Evolutionary conservation across 2,113 vertebrate species (phyloP).

Genomic region (Sisor rabdophorus): DNA sequence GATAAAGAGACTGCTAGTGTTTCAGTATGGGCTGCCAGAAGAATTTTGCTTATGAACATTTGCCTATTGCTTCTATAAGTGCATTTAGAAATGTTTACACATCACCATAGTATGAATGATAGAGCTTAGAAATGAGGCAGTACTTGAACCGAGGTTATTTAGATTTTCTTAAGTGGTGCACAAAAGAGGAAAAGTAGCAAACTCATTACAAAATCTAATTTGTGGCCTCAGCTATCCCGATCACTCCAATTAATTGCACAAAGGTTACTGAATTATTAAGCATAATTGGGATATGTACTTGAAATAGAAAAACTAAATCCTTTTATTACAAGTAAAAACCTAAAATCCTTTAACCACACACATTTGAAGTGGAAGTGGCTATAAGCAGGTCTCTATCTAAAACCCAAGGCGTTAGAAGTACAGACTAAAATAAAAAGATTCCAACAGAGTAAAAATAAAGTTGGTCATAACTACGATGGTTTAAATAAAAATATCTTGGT

Average conservation of each 20-base stretch:
- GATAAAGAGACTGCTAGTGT: not conserved
- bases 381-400: not conserved
- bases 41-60: constrained; percentile 7
- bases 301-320: constrained; percentile 55
- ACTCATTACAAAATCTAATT: constrained; percentile 59
- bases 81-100: constrained; percentile 7
- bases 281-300: constrained; percentile 64
- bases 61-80: not conserved
- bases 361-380: constrained; percentile 28
- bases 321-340: constrained; percentile 35
- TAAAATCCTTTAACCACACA: constrained; percentile 41
- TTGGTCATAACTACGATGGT: not conserved
- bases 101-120: not conserved
- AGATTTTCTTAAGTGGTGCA: constrained; percentile 49
- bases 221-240: constrained; percentile 59
- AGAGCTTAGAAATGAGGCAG: not conserved
- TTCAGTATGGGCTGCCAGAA: not conserved
- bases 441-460: not conserved
- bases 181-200: constrained; percentile 44
- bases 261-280: constrained; percentile 69
- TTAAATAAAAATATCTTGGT: too few species aligned
- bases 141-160: constrained; percentile 29
- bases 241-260: constrained; percentile 65
- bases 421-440: not conserved
- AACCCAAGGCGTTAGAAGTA: constrained; percentile 5